Evolutionary conservation across 1,140 invertebrate species (phyloP).

Genomic region (Eciton burchellii): DNA sequence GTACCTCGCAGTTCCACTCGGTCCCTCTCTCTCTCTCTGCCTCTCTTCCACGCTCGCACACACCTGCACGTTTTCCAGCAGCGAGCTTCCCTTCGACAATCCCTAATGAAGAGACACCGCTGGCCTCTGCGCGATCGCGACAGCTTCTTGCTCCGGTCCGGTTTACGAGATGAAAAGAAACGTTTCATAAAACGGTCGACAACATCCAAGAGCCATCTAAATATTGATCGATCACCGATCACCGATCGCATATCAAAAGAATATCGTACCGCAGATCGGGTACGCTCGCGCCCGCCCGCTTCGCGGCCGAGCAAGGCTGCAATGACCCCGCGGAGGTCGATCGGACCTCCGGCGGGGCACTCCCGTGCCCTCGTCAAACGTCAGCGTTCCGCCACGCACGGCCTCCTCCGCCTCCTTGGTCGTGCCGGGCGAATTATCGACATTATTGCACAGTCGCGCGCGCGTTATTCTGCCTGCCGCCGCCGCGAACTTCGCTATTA

Average conservation of each 20-base stretch:
- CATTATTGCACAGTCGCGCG: conserved; percentile 53
- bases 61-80: not conserved
- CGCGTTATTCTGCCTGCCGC: conserved; percentile 61
- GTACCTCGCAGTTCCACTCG: conserved; percentile 7
- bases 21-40: not conserved
- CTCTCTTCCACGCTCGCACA: too few relatives aligned
- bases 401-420: not conserved
- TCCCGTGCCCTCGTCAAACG: conserved; percentile 9
- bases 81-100: conserved; percentile 22
- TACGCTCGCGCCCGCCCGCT: too few relatives aligned
- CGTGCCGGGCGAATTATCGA: conserved; percentile 66
- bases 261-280: not conserved
- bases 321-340: conserved; percentile 27
- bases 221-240: conserved; percentile 22
- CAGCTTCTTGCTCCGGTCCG: not conserved
- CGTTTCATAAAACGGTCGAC: too few relatives aligned
- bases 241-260: too few relatives aligned
- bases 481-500: conserved; percentile 73
- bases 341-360: conserved; percentile 17
- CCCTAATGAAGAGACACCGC: not conserved
- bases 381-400: not conserved
- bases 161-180: not conserved
- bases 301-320: conserved; percentile 15
- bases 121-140: not conserved
- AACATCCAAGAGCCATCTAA: not conserved